A percentile compares a stretch with the other conserved stretches of the same genome.
These are phyloP conservation scores for Typhlichthys subterraneus DNA, from an alignment of 2,797 vertebrate species.

Conservation along the genomic window DNA sequence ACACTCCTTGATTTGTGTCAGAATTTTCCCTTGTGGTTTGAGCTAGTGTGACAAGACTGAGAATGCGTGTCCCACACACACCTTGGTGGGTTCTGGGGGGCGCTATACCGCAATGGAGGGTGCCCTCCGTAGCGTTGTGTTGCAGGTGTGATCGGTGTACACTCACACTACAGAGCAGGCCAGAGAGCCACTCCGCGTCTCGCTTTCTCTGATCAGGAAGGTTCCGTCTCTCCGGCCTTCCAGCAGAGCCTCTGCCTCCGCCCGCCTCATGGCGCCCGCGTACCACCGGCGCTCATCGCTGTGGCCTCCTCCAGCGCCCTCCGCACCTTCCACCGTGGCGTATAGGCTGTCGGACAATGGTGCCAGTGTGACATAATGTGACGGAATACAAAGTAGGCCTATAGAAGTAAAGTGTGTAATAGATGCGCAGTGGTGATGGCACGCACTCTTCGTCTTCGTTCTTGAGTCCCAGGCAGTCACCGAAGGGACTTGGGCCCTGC, in stretches of 20 bases:
- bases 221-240: slow-evolving; percentile 84
- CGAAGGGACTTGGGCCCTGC: slow-evolving; percentile 90
- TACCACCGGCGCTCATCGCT: slow-evolving; percentile 90
- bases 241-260: slow-evolving; percentile 89
- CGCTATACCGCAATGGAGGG: background rate
- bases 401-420: background rate
- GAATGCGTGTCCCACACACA: too few relatives aligned
- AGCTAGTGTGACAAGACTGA: too few relatives aligned
- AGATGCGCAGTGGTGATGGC: background rate
- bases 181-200: slow-evolving; percentile 88
- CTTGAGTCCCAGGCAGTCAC: slow-evolving; percentile 87
- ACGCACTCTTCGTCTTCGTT: slow-evolving; percentile 89
- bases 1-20: too few relatives aligned
- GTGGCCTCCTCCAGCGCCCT: slow-evolving; percentile 69
- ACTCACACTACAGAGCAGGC: slow-evolving; percentile 96
- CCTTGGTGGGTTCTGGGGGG: background rate
- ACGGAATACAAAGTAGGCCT: too few relatives aligned
- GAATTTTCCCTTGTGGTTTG: too few relatives aligned
- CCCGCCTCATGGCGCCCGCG: slow-evolving; percentile 87
- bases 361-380: background rate
- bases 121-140: background rate
- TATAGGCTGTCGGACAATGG: slow-evolving; percentile 77
- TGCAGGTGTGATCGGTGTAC: background rate
- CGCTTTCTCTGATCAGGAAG: slow-evolving; percentile 92
- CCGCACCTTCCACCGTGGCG: slow-evolving; percentile 84